A percentile compares a stretch with the other conserved stretches of the same genome.
Evolutionary conservation across 2,113 vertebrate genomes (phyloP).

Genomic region (Daphoenositta chrysoptera): DNA sequence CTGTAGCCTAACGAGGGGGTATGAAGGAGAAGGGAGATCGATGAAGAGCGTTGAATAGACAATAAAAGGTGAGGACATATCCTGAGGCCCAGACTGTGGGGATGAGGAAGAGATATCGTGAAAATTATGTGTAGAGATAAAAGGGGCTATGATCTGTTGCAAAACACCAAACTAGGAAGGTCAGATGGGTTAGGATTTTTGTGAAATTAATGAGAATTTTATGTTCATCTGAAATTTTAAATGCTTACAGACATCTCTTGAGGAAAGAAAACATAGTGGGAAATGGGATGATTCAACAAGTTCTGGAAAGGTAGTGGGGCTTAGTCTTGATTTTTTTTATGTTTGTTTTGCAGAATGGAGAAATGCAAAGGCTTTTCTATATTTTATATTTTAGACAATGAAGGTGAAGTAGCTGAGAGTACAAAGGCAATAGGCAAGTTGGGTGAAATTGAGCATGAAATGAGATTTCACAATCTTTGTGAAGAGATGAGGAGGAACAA

Average conservation of each 20-base stretch:
- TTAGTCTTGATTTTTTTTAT: neutral
- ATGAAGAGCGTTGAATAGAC: neutral
- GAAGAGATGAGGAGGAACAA: neutral
- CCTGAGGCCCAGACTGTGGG: neutral
- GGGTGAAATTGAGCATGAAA: slow-evolving; percentile 58
- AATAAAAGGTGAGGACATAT: neutral
- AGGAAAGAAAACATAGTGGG: neutral
- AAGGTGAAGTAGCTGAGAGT: neutral
- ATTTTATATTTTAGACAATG: neutral
- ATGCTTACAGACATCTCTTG: neutral
- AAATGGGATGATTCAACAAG: neutral
- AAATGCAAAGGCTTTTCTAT: neutral
- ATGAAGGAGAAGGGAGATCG: neutral
- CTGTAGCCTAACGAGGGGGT: neutral
- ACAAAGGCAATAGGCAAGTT: slow-evolving; percentile 23
- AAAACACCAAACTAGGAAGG: neutral
- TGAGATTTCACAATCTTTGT: slow-evolving; percentile 39
- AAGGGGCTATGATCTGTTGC: neutral
- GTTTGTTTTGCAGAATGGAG: neutral
- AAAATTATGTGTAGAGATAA: neutral
- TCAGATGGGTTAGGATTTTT: neutral
- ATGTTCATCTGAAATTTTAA: neutral
- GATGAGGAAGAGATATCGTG: neutral
- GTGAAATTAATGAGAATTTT: neutral
- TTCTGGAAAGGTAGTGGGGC: neutral